A percentile compares a stretch with the other conserved stretches of the same genome.
These are phyloP conservation scores for Acropternis orthonyx DNA, from an alignment of 2,797 vertebrate species.

Conservation along the genomic window DNA sequence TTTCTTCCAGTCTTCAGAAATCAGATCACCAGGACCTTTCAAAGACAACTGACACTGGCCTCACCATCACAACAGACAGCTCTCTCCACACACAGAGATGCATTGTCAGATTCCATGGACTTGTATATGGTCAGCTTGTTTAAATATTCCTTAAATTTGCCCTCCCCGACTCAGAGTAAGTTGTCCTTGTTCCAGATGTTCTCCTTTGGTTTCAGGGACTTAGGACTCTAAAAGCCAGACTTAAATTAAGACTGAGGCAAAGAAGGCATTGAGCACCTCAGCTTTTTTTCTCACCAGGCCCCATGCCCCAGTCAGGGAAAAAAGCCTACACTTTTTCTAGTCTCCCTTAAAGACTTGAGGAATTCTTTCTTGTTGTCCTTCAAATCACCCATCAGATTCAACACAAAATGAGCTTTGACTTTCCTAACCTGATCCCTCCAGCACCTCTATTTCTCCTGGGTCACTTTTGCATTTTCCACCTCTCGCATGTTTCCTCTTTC, in stretches of 20 bases:
- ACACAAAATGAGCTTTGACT: neutral
- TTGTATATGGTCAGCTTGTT: neutral
- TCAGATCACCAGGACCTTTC: neutral
- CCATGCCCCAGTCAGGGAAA: neutral
- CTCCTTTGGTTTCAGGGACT: neutral
- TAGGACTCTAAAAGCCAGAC: neutral
- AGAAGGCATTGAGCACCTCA: neutral
- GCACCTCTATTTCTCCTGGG: neutral
- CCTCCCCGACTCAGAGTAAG: neutral
- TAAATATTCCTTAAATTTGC: neutral
- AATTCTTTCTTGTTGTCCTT: neutral
- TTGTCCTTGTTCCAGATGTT: neutral
- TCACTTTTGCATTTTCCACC: neutral
- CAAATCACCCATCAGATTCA: neutral
- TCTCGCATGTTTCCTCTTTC: neutral
- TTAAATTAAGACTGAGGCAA: neutral
- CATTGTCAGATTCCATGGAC: neutral
- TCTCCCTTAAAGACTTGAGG: neutral
- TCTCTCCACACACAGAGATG: neutral
- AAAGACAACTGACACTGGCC: neutral
- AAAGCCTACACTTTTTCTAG: neutral
- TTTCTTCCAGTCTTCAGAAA: neutral
- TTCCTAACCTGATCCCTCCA: neutral
- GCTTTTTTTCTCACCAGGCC: neutral
- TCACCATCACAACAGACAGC: neutral